phyloP scores from a whole-genome alignment of 37 sponge, comb jelly and placozoan species.

The Cladorhizidae sp. region DNA sequence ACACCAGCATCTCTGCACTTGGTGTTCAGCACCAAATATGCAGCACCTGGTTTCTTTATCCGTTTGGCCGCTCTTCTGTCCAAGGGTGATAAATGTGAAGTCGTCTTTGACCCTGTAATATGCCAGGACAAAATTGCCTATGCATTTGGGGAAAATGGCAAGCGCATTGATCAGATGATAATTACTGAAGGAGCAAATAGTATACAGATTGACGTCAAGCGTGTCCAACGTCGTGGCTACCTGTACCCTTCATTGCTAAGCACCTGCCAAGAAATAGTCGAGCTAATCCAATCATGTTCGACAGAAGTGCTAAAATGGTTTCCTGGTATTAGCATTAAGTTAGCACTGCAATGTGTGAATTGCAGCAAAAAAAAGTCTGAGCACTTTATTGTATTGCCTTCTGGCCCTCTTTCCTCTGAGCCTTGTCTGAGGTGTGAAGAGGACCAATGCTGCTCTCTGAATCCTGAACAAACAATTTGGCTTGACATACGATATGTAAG shows the following conservation, averaged over 20 bases:
- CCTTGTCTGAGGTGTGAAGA: not conserved
- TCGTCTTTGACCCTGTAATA: slow-evolving; percentile 17
- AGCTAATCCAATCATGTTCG: not conserved
- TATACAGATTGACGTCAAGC: slow-evolving; percentile 22
- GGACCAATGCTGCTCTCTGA: not conserved
- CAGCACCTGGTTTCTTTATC: slow-evolving; percentile 60
- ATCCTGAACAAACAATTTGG: slow-evolving; percentile 8
- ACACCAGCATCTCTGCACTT: slow-evolving; percentile 40
- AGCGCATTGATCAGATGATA: slow-evolving; percentile 24
- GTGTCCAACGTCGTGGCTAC: not conserved
- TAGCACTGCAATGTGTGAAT: slow-evolving; percentile 4
- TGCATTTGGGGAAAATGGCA: slow-evolving; percentile 10
- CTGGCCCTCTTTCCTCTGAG: not conserved
- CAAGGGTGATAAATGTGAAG: not conserved
- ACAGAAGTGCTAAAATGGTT: slow-evolving; percentile 10
- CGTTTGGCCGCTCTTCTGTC: slow-evolving; percentile 36
- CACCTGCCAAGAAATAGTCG: slow-evolving; percentile 5
- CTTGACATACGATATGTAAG: not conserved
- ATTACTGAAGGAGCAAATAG: not conserved
- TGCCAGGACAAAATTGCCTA: slow-evolving; percentile 31
- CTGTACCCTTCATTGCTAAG: not conserved
- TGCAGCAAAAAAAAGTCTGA: not conserved
- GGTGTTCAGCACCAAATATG: slow-evolving; percentile 21
- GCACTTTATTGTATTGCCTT: not conserved
- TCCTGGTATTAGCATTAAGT: slow-evolving; percentile 5